phyloP scores from a whole-genome alignment of 2,113 vertebrate genomes.

The Caranx melampygus region DNA sequence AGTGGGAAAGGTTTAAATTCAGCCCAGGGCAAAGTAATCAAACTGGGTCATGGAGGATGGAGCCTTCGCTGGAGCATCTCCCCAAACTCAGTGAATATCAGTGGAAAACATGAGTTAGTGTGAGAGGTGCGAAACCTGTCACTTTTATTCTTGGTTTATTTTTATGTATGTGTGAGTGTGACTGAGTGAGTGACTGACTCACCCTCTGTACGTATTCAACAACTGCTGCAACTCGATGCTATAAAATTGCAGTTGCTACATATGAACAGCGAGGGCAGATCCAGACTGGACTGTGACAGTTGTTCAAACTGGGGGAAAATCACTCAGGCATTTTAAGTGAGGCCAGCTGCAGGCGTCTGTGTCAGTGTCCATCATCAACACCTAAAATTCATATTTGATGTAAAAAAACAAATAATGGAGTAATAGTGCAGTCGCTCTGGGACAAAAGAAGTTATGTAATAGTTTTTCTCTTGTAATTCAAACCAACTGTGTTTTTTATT shows the following conservation, averaged over 20 bases:
- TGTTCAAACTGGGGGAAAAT: not conserved
- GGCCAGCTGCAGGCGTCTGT: not conserved
- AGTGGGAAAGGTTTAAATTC: conserved; percentile 58
- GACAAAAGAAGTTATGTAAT: not conserved
- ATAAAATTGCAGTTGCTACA: not conserved
- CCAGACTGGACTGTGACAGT: not conserved
- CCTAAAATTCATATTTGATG: not conserved
- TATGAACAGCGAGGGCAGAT: not conserved
- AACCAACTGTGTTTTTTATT: not conserved
- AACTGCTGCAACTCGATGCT: not conserved
- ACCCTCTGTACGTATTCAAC: not conserved
- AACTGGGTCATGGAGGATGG: conserved; percentile 75
- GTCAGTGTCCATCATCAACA: not conserved
- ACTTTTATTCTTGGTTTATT: conserved; percentile 36
- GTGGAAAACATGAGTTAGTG: conserved; percentile 54
- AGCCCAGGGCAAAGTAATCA: conserved; percentile 69
- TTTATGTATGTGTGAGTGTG: not conserved
- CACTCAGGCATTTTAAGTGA: not conserved
- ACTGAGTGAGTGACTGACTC: conserved; percentile 12
- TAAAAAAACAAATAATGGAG: not conserved
- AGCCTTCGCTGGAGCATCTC: conserved; percentile 51
- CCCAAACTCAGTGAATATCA: conserved; percentile 32
- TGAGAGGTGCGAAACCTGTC: conserved; percentile 18
- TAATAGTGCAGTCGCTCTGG: not conserved
- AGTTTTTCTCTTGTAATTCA: not conserved